Evolutionary conservation across 2,888 invertebrate species (phyloP).

Genomic region (Mellilla xanthometata): DNA sequence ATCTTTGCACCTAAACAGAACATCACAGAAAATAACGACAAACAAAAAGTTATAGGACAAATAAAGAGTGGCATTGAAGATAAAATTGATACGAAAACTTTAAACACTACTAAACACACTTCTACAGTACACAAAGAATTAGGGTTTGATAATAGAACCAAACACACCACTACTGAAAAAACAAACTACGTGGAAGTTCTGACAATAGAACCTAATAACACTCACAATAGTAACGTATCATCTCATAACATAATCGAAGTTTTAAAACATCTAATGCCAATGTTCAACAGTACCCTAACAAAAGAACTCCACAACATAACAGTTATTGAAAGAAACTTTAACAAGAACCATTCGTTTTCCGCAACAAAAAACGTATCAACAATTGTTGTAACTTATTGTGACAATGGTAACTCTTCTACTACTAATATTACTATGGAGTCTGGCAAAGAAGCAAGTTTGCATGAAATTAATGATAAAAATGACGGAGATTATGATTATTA

Average conservation of each 20-base stretch:
- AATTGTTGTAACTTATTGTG: constrained; percentile 71
- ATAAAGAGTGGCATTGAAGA: constrained; percentile 68
- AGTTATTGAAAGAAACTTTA: constrained; percentile 66
- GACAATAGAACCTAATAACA: constrained; percentile 69
- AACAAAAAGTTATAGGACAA: constrained; percentile 37
- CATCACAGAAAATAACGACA: constrained; percentile 28
- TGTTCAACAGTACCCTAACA: constrained; percentile 63
- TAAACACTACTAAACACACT: constrained; percentile 30
- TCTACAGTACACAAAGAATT: too few species aligned
- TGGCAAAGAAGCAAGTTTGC: constrained; percentile 34
- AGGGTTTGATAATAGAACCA: constrained; percentile 17
- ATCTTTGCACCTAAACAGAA: constrained; percentile 50
- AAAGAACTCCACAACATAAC: constrained; percentile 74
- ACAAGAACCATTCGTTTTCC: constrained; percentile 62
- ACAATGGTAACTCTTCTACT: constrained; percentile 56
- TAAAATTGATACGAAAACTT: constrained; percentile 44
- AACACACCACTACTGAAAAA: constrained; percentile 41
- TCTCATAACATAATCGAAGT: constrained; percentile 68
- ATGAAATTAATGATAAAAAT: constrained; percentile 14
- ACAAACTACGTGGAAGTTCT: constrained; percentile 65
- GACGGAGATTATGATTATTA: constrained; percentile 40
- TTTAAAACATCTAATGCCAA: constrained; percentile 71
- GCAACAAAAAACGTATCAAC: constrained; percentile 70
- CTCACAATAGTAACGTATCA: constrained; percentile 48
- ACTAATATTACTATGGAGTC: constrained; percentile 38